Percentiles rank a stretch among this genome's conserved stretches.
phyloP scores from a whole-genome alignment of 2,888 invertebrate species.

The Orthosia cruda region DNA sequence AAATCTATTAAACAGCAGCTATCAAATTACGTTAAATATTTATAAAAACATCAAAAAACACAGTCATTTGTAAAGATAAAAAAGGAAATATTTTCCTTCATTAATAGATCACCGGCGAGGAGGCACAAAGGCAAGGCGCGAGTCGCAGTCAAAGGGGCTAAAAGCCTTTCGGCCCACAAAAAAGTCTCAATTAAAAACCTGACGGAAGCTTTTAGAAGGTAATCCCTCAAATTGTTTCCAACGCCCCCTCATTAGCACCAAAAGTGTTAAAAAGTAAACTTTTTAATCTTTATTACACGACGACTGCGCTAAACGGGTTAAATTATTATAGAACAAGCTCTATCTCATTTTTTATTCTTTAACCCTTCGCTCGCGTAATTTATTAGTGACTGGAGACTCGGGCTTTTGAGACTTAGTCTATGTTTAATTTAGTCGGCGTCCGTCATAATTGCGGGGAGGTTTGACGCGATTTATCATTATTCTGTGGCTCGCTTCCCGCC shows the following conservation, averaged over 20 bases:
- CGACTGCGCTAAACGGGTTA: conserved; percentile 91
- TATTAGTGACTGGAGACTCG: conserved; percentile 84
- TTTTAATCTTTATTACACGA: conserved; percentile 92
- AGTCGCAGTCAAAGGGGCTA: conserved; percentile 86
- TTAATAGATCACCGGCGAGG: conserved; percentile 89
- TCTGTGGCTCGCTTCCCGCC: conserved; percentile 56
- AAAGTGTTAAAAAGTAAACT: conserved; percentile 92
- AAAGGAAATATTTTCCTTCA: conserved; percentile 85
- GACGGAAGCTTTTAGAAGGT: conserved; percentile 92
- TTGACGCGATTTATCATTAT: conserved; percentile 77
- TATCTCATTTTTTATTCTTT: conserved; percentile 88
- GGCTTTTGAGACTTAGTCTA: conserved; percentile 83
- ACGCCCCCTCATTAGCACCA: conserved; percentile 92
- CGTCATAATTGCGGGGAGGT: conserved; percentile 85
- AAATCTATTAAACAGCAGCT: conserved; percentile 65
- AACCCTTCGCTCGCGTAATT: conserved; percentile 87
- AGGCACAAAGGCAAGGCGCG: conserved; percentile 84
- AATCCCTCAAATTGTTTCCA: conserved; percentile 92
- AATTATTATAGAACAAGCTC: conserved; percentile 89
- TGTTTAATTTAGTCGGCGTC: conserved; percentile 84
- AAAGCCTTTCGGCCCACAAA: conserved; percentile 90
- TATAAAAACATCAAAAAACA: conserved; percentile 63
- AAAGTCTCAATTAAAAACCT: conserved; percentile 92
- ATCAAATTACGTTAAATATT: conserved; percentile 69
- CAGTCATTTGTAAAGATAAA: conserved; percentile 70